Conservation (phyloP, 2,113 vertebrate genomes). For the Colius striatus region DNA sequence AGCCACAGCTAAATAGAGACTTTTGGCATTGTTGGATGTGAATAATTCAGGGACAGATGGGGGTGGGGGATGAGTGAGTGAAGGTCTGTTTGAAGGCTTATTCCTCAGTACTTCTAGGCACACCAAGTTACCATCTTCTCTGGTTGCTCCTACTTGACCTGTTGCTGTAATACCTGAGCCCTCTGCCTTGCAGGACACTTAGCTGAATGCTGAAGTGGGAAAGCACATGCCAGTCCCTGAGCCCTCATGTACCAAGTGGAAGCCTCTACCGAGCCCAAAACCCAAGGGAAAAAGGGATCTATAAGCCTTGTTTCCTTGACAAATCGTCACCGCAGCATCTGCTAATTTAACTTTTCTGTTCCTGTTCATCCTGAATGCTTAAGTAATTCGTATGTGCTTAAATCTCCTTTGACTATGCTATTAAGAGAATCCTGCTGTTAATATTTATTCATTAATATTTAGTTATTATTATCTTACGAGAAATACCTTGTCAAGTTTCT, state of each 20-base stretch:
- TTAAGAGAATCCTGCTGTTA: not conserved
- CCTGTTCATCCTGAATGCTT: not conserved
- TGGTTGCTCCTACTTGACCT: not conserved
- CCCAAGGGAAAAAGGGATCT: not conserved
- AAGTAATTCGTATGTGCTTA: not conserved
- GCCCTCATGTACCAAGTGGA: rapidly evolving
- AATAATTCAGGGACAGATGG: constrained; percentile 11
- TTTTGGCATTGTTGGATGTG: not conserved
- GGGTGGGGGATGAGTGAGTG: not conserved
- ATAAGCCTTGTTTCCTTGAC: not conserved
- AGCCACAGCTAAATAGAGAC: constrained; percentile 52
- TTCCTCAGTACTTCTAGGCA: not conserved
- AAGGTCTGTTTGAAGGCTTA: not conserved
- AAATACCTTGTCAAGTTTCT: not conserved
- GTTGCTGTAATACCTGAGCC: not conserved
- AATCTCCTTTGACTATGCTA: not conserved
- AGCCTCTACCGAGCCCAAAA: not conserved
- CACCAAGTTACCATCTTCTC: not conserved
- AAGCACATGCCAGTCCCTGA: not conserved
- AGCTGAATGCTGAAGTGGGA: not conserved
- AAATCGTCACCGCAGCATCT: not conserved
- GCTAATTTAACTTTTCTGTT: not conserved
- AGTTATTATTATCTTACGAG: not conserved
- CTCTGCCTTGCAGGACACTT: not conserved
- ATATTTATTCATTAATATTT: not conserved